Evolutionary conservation across 2,888 invertebrate species (phyloP).

Genomic region (Germaria angustata): DNA sequence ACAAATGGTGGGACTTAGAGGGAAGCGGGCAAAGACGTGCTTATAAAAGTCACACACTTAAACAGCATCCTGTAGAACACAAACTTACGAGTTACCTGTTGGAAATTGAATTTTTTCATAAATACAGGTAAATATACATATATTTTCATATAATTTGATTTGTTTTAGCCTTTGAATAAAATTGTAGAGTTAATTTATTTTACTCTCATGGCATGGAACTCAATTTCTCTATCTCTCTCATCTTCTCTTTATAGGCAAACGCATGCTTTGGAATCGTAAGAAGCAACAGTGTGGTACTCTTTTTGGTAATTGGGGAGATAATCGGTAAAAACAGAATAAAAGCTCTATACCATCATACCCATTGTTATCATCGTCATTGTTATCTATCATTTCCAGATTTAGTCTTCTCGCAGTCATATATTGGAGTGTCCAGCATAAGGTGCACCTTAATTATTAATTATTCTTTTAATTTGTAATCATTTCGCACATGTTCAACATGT

Average conservation of each 20-base stretch:
- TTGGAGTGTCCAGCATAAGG: slow-evolving; percentile 34
- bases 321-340: slow-evolving; percentile 4
- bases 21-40: slow-evolving; percentile 5
- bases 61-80: slow-evolving; percentile 64
- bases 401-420: not conserved
- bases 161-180: not conserved
- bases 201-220: not conserved
- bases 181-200: slow-evolving; percentile 31
- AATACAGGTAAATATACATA: too few species aligned
- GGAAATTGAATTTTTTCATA: slow-evolving; percentile 54
- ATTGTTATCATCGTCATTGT: slow-evolving; percentile 30
- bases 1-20: not conserved
- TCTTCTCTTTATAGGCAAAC: slow-evolving; percentile 1
- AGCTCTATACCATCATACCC: slow-evolving; percentile 1
- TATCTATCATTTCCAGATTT: slow-evolving; percentile 3
- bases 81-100: slow-evolving; percentile 62
- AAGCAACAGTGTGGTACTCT: slow-evolving; percentile 62
- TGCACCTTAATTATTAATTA: slow-evolving; percentile 65
- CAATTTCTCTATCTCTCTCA: not conserved
- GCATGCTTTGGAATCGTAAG: slow-evolving; percentile 65
- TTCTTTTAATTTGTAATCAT: too few species aligned
- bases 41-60: slow-evolving; percentile 12
- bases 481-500: not conserved
- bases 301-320: slow-evolving; percentile 35
- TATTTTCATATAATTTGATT: too few species aligned